Evolutionary conservation across 1,140 invertebrate genomes (phyloP).

Genomic region (Lethrus apterus): DNA sequence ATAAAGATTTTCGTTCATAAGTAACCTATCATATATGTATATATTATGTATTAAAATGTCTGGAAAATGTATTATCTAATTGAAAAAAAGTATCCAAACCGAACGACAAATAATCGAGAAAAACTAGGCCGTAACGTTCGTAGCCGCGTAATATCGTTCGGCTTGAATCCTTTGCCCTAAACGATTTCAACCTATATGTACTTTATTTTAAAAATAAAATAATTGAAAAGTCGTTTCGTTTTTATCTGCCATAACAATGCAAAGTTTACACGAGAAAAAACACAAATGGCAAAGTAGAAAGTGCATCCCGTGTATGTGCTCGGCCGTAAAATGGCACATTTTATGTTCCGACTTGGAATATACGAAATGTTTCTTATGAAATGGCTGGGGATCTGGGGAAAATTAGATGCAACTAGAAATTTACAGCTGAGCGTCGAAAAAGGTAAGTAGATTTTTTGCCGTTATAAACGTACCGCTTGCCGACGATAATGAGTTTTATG

Average conservation of each 20-base stretch:
- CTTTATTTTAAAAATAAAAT: constrained; percentile 19
- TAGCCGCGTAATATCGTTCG: constrained; percentile 9
- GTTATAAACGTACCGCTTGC: too few species aligned
- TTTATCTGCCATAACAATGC: too few species aligned
- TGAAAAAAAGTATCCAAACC: constrained; percentile 10
- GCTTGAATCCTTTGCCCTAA: constrained; percentile 9
- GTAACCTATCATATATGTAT: background rate
- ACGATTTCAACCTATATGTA: constrained; percentile 15
- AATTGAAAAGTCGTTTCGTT: too few species aligned
- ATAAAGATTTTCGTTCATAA: too few species aligned
- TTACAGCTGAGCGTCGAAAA: too few species aligned
- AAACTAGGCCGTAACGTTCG: too few species aligned
- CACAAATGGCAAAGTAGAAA: too few species aligned
- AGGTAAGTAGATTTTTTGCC: too few species aligned
- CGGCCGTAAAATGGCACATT: background rate
- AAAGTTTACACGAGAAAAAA: too few species aligned
- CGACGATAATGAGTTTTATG: too few species aligned
- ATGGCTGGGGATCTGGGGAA: background rate
- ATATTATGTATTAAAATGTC: background rate
- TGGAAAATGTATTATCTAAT: constrained; percentile 1
- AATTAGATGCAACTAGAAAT: background rate
- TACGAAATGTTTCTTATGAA: constrained; percentile 1
- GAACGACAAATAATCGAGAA: background rate
- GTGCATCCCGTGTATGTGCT: too few species aligned
- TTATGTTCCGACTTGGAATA: background rate